Percentiles rank a stretch among this genome's conserved stretches.
These are phyloP conservation scores for Elephantulus edwardii DNA, from an alignment of 2,113 vertebrate species.

Conservation along the genomic window DNA sequence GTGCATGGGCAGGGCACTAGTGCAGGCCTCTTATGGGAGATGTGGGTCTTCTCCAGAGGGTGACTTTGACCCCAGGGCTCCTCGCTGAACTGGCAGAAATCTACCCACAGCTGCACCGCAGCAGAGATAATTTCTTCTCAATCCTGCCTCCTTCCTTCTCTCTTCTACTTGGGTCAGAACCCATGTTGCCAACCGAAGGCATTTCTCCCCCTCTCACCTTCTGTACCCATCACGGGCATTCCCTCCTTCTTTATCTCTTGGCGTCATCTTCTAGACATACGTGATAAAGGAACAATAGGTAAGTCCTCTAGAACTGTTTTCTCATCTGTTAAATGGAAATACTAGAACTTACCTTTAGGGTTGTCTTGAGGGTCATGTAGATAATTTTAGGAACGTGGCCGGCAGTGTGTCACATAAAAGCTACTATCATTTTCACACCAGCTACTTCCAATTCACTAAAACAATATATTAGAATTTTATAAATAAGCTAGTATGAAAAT, in stretches of 20 bases:
- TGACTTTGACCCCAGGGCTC: neutral
- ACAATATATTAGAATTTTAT: too few species aligned
- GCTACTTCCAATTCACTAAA: too few species aligned
- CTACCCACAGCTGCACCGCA: neutral
- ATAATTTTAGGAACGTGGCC: neutral
- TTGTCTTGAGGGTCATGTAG: neutral
- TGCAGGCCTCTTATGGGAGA: neutral
- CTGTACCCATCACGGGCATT: neutral
- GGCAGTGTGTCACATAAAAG: neutral
- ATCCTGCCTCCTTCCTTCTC: neutral
- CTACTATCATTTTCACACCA: too few species aligned
- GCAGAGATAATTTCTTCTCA: neutral
- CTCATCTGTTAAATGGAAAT: constrained; percentile 14
- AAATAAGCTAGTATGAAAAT: too few species aligned
- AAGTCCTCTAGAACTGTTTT: constrained; percentile 21
- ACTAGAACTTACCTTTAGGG: neutral
- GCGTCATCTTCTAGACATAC: neutral
- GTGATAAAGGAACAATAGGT: neutral
- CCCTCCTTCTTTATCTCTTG: neutral
- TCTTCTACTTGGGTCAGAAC: neutral
- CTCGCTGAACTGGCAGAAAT: neutral
- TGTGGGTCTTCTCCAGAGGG: neutral
- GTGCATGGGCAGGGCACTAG: neutral
- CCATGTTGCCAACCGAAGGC: neutral
- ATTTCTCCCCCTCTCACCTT: neutral